Base-by-base conservation (phyloP, 2,797 vertebrate species). In the Sebastolobus alascanus region DNA sequence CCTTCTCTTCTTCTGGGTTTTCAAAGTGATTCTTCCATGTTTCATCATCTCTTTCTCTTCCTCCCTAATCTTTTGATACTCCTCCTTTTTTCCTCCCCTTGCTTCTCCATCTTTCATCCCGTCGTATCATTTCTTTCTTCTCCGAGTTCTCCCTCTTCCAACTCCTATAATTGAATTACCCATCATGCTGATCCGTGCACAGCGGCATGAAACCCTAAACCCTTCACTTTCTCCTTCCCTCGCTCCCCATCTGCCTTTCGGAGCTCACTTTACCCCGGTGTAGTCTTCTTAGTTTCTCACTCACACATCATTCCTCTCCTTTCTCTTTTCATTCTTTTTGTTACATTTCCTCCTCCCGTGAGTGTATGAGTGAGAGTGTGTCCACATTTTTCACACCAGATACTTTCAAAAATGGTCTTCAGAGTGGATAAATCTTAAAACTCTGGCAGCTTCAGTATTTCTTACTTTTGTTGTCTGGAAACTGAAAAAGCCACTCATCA, bases 141-240 rank as follows among this genome's bases (percentile, higher is more conserved):
- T 65, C 25, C 37, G 11, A 54, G 33, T 25, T 65, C 35, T 73
- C 38, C 16, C 16, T 52, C 40, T 80, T 43, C 58, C 64, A 61
- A 13, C 31, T 13, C 59, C 55, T 71, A 2, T 90, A 80, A 87
- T 82, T 84, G 75, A 86, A 83, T 87, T 73, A 86, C 56, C 66
- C 73, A 40, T 77, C 64, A 9, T 67, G 73, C 79, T 73, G 67
- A 82, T 75, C 73, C 20, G 12, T 18, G 56, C 65, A 29, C 65
- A 65, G 73, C 3, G 18, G 71, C 75, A 68, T 86, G 79, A 89
- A 85, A 82, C 77, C 25, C 69, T 69, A 86, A 84, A 81, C 79
- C 79, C 63, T 27, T 76, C 46, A 9, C 70, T 69, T 50, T 66
- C 63, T 33, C 54, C 4, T 50, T 77, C 50, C 20, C 8, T 35